Conservation (phyloP, 2,888 invertebrate species). For the Drepanosiphum platanoidis region DNA sequence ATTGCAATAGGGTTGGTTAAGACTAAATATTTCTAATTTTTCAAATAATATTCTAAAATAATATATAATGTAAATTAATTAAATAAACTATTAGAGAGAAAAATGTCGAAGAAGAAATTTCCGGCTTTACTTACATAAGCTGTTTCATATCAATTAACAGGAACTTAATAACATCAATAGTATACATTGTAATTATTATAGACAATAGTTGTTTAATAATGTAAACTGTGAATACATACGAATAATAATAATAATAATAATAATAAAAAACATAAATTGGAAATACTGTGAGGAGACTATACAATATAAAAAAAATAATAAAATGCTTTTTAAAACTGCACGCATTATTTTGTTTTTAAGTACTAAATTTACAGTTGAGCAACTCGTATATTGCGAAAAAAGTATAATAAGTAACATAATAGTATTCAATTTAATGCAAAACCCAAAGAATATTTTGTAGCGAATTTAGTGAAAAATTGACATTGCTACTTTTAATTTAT, state of each 20-base stretch:
- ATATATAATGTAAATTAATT: not conserved
- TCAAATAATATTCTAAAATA: not conserved
- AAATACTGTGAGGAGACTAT: constrained; percentile 34
- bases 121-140: constrained; percentile 19
- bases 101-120: constrained; percentile 33
- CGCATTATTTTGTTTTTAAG: constrained; percentile 14
- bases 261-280: not conserved
- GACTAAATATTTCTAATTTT: constrained; percentile 11
- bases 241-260: not conserved
- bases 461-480: not conserved
- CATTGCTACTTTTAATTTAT: not conserved
- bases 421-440: not conserved
- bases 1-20: not conserved
- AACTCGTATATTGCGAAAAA: constrained; percentile 27
- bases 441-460: not conserved
- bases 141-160: constrained; percentile 30
- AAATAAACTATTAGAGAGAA: not conserved
- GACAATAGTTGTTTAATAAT: not conserved
- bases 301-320: constrained; percentile 21
- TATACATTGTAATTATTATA: constrained; percentile 18
- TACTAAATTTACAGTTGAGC: constrained; percentile 47
- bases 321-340: constrained; percentile 23
- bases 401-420: constrained; percentile 20
- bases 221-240: constrained; percentile 9
- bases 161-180: constrained; percentile 39